Percentiles rank a stretch among this genome's conserved stretches.
phyloP scores from a whole-genome alignment of 2,888 invertebrate genomes.

The Tryphoninae sp. region DNA sequence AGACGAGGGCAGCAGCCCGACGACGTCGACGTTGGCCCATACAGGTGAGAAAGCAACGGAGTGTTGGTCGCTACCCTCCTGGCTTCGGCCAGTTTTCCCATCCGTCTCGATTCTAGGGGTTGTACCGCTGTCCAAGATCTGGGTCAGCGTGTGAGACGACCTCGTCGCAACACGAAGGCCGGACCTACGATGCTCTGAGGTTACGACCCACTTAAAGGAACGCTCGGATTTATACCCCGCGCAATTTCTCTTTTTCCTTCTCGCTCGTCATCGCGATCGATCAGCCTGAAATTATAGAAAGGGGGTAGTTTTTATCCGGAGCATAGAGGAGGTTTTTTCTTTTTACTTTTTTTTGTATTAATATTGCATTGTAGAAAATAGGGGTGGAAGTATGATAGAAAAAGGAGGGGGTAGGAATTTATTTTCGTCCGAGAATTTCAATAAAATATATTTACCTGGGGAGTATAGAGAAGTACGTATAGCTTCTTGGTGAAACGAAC shows the following conservation, averaged over 20 bases:
- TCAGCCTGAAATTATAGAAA: background rate
- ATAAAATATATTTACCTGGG: no score
- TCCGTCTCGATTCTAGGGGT: constrained; percentile 11
- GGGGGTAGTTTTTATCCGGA: background rate
- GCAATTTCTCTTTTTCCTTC: constrained; percentile 70
- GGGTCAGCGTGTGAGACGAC: constrained; percentile 74
- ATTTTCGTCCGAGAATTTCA: no score
- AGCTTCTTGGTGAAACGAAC: no score
- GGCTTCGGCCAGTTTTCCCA: constrained; percentile 41
- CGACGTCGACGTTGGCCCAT: constrained; percentile 43
- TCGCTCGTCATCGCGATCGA: constrained; percentile 61
- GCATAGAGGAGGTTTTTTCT: no score
- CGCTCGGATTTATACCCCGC: constrained; percentile 65
- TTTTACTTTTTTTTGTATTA: no score
- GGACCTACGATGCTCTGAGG: constrained; percentile 73
- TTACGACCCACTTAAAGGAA: constrained; percentile 77
- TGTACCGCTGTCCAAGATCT: constrained; percentile 69
- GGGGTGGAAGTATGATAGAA: no score
- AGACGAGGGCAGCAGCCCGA: constrained; percentile 46
- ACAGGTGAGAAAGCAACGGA: constrained; percentile 61
- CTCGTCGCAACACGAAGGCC: constrained; percentile 76
- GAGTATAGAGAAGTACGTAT: no score
- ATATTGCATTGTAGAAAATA: no score
- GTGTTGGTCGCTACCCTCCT: constrained; percentile 18
- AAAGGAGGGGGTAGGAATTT: no score